These are phyloP conservation scores for Cyprinodon brontotheroides DNA, from an alignment of 2,113 vertebrate species.

Conservation along the genomic window DNA sequence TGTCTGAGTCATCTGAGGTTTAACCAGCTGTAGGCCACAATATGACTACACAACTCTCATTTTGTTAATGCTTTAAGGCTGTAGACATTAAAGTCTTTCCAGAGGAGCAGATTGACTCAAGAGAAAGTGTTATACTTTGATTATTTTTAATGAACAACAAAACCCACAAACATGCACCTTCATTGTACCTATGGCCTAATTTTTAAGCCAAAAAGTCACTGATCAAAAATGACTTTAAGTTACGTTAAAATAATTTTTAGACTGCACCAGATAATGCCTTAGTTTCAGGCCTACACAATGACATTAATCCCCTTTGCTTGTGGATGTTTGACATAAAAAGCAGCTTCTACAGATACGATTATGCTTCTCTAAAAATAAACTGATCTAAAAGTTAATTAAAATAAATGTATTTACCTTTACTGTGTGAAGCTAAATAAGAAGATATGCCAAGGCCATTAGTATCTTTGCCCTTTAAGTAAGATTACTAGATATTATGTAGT, in stretches of 20 bases:
- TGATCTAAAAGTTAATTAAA: too few species aligned
- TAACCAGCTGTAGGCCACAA: conserved; percentile 38
- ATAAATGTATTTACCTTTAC: too few species aligned
- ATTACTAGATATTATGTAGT: too few species aligned
- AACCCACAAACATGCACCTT: neutral
- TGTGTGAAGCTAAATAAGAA: too few species aligned
- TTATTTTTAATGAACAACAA: neutral
- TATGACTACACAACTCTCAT: conserved; percentile 38
- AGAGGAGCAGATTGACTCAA: neutral
- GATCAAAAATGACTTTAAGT: neutral
- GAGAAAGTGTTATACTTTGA: neutral
- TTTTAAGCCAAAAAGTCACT: neutral
- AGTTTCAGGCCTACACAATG: neutral
- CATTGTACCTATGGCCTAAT: neutral
- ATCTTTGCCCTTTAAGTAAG: too few species aligned
- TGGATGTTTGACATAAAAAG: too few species aligned
- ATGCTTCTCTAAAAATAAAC: too few species aligned
- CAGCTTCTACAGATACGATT: too few species aligned
- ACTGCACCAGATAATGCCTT: neutral
- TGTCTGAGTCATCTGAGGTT: conserved; percentile 35
- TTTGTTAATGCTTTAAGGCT: conserved; percentile 23
- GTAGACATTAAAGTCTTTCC: conserved; percentile 15
- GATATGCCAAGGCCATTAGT: too few species aligned
- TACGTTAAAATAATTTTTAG: neutral
- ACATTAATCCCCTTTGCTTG: too few species aligned